A percentile compares a stretch with the other conserved stretches of the same genome.
Evolutionary conservation across 2,888 invertebrate species (phyloP).

Genomic region (Spialia ferax): DNA sequence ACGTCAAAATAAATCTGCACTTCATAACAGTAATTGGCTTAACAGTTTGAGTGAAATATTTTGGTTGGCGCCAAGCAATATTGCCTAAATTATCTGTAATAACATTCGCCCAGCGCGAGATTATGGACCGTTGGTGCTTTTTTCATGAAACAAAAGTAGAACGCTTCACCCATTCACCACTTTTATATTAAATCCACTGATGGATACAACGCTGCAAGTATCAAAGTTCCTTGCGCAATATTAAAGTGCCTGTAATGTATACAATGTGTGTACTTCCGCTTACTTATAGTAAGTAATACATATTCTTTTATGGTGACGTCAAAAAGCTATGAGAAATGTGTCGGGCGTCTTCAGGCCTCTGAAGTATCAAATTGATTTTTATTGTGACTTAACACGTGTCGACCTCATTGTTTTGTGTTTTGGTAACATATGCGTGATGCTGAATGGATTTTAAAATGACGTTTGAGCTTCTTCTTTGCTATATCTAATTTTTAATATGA

Average conservation of each 20-base stretch:
- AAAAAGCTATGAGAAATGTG: constrained; percentile 38
- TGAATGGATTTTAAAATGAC: background rate
- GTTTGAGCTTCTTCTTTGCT: background rate
- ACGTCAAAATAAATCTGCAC: background rate
- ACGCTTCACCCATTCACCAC: constrained; percentile 16
- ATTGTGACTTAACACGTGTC: constrained; percentile 37
- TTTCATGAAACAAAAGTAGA: constrained; percentile 41
- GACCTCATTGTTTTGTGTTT: constrained; percentile 26
- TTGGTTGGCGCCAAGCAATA: background rate
- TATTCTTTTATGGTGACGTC: constrained; percentile 35
- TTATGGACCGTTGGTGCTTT: constrained; percentile 32
- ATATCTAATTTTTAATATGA: too few relatives aligned
- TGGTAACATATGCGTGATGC: background rate
- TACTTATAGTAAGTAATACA: constrained; percentile 37
- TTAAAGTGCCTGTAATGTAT: constrained; percentile 40
- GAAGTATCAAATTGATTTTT: constrained; percentile 33
- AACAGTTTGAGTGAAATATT: background rate
- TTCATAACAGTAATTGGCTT: background rate
- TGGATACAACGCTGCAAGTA: constrained; percentile 30
- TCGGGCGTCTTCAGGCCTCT: constrained; percentile 20
- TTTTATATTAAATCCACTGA: constrained; percentile 34
- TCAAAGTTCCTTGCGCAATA: constrained; percentile 38
- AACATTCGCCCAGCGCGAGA: background rate
- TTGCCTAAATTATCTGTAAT: background rate
- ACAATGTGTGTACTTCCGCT: constrained; percentile 35